A percentile compares a stretch with the other conserved stretches of the same genome.
phyloP scores from a whole-genome alignment of 2,797 vertebrate species.

The Yasuhikotakia modesta region DNA sequence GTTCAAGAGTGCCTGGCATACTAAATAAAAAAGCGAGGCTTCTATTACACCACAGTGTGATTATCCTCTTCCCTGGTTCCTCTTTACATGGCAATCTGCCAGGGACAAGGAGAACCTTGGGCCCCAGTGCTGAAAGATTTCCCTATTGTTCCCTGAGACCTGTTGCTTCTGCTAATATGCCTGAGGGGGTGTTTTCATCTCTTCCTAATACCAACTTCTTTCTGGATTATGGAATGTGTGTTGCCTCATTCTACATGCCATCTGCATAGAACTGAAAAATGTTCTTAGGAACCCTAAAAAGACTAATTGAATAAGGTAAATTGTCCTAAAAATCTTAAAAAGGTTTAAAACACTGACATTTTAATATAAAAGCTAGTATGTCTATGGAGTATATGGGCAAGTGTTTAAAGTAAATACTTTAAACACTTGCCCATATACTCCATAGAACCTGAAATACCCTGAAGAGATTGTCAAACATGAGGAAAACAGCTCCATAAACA shows the following conservation, averaged over 20 bases:
- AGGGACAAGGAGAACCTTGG: conserved; percentile 51
- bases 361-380: background rate
- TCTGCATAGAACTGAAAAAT: too few species aligned
- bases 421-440: too few species aligned
- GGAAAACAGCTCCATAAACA: conserved; percentile 18
- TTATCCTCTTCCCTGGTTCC: conserved; percentile 52
- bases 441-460: too few species aligned
- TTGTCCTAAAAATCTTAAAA: too few species aligned
- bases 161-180: conserved; percentile 47
- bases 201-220: conserved; percentile 57
- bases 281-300: too few species aligned
- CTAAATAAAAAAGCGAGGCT: conserved; percentile 51
- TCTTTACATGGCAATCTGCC: conserved; percentile 44
- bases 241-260: conserved; percentile 52
- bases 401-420: conserved; percentile 38
- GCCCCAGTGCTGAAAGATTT: conserved; percentile 54
- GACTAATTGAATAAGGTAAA: too few species aligned
- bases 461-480: conserved; percentile 29
- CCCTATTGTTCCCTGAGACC: conserved; percentile 66
- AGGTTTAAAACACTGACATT: background rate
- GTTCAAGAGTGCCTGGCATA: conserved; percentile 53
- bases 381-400: conserved; percentile 32
- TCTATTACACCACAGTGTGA: conserved; percentile 43
- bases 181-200: conserved; percentile 61
- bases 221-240: conserved; percentile 45